Evolutionary conservation across 2,888 invertebrate genomes (phyloP).

Genomic region (Melieria crassipennis): DNA sequence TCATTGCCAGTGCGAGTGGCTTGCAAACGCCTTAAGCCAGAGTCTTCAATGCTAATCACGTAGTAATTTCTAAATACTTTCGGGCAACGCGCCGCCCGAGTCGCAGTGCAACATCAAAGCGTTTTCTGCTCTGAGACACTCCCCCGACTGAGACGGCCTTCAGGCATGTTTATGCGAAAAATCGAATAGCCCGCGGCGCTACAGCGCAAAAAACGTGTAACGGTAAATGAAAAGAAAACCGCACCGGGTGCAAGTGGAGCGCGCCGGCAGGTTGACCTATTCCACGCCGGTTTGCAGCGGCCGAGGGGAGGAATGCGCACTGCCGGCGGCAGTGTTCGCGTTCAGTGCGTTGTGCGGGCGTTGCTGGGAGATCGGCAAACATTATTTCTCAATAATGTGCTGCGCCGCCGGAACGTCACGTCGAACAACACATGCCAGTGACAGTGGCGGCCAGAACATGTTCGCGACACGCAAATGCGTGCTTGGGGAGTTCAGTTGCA

Average conservation of each 20-base stretch:
- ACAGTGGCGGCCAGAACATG: no score
- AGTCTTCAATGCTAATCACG: conserved; percentile 45
- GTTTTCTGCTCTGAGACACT: no score
- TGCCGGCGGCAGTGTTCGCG: background rate
- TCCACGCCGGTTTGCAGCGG: background rate
- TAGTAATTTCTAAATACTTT: conserved; percentile 48
- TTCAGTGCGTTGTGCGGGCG: background rate
- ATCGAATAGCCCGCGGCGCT: conserved; percentile 32
- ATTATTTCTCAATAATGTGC: no score
- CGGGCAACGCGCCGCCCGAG: conserved; percentile 26
- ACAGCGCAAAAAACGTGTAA: background rate
- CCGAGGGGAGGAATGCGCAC: background rate
- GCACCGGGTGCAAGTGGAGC: background rate
- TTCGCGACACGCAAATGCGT: no score
- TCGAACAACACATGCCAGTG: no score
- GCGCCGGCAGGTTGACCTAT: background rate
- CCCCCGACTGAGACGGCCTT: background rate
- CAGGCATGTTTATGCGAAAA: conserved; percentile 34
- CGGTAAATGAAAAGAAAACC: background rate
- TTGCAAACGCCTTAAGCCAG: conserved; percentile 38
- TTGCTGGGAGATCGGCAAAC: background rate
- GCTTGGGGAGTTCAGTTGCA: no score
- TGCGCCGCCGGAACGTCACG: no score
- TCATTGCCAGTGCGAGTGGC: no score
- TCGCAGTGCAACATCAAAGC: no score